A percentile compares a stretch with the other conserved stretches of the same genome.
Evolutionary conservation across 2,113 vertebrate species (phyloP).

Genomic region (Cochlearius cochlearius): DNA sequence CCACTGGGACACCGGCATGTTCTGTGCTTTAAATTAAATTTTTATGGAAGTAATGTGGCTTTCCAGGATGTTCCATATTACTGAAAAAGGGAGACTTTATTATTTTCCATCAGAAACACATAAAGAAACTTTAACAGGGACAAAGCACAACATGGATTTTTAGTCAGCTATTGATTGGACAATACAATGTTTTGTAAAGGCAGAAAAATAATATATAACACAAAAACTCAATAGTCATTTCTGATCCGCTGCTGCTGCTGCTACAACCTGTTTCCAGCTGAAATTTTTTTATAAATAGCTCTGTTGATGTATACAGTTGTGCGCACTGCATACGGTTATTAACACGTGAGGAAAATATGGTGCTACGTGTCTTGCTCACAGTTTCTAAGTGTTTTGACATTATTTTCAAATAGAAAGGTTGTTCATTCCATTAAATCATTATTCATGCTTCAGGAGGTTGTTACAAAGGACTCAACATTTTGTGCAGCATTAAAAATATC

Average conservation of each 20-base stretch:
- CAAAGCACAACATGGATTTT: slow-evolving; percentile 67
- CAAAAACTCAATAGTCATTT: slow-evolving; percentile 33
- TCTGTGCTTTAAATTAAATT: slow-evolving; percentile 68
- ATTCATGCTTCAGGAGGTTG: slow-evolving; percentile 31
- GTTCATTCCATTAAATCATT: slow-evolving; percentile 52
- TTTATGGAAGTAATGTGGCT: slow-evolving; percentile 50
- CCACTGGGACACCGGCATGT: slow-evolving; percentile 56
- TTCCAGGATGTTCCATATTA: slow-evolving; percentile 26
- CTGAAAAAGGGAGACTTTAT: slow-evolving; percentile 10
- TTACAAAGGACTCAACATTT: slow-evolving; percentile 27
- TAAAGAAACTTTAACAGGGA: slow-evolving; percentile 43
- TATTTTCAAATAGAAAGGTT: background rate
- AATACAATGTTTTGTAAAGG: slow-evolving; percentile 51
- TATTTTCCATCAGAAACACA: slow-evolving; percentile 58
- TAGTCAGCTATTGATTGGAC: slow-evolving; percentile 63
- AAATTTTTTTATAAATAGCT: background rate
- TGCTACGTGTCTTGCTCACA: slow-evolving; percentile 55
- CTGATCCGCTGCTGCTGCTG: slow-evolving; percentile 48
- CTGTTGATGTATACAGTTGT: background rate
- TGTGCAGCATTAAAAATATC: slow-evolving; percentile 30
- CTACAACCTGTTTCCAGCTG: slow-evolving; percentile 17
- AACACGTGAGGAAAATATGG: slow-evolving; percentile 9
- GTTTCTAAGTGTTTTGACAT: slow-evolving; percentile 26
- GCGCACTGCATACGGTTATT: background rate
- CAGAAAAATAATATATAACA: slow-evolving; percentile 1